Evolutionary conservation across 2,113 vertebrate genomes (phyloP).

Genomic region (Erinaceus europaeus): DNA sequence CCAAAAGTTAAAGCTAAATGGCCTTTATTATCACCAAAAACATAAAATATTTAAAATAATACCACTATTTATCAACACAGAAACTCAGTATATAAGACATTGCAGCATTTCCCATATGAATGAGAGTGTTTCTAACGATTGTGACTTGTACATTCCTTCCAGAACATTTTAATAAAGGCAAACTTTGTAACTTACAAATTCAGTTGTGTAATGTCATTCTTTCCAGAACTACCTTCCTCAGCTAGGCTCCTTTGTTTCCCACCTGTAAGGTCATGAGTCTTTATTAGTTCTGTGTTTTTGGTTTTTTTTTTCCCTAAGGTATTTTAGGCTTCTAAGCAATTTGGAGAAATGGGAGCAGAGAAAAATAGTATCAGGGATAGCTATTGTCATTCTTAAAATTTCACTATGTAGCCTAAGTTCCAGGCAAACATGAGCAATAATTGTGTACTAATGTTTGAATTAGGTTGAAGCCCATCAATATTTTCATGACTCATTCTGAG

Average conservation of each 20-base stretch:
- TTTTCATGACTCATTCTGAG: slow-evolving; percentile 48
- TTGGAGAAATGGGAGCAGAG: neutral
- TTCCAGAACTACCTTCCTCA: neutral
- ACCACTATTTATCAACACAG: neutral
- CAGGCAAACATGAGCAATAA: neutral
- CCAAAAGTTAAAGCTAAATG: neutral
- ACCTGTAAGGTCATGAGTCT: neutral
- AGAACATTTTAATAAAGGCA: neutral
- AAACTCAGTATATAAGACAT: neutral
- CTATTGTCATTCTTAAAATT: neutral
- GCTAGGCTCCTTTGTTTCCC: neutral
- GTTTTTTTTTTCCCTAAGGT: neutral
- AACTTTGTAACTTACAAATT: neutral
- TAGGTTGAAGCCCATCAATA: neutral
- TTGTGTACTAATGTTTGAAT: neutral
- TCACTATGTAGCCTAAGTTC: neutral
- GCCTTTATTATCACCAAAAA: neutral
- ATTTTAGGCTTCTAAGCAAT: neutral
- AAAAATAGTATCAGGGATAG: neutral
- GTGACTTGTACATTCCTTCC: neutral
- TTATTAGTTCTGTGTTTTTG: too few species aligned
- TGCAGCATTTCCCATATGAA: neutral
- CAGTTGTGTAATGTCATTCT: neutral
- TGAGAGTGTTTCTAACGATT: neutral
- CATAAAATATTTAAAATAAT: slow-evolving; percentile 8